Evolutionary conservation across 1,140 invertebrate species (phyloP).

Genomic region (Myzus persicae): DNA sequence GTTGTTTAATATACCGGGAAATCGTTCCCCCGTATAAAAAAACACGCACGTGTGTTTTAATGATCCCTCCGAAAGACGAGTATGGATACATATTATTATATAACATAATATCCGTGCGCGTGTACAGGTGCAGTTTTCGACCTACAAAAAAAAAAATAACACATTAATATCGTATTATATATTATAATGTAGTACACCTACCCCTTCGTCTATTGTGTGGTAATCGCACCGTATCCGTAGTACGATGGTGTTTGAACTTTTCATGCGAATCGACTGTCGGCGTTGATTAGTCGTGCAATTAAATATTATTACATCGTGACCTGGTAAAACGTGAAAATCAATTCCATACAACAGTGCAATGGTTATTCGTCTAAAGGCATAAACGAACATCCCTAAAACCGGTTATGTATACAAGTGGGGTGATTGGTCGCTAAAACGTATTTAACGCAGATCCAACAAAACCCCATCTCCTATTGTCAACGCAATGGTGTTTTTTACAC

Average conservation of each 20-base stretch:
- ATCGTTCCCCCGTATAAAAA: neutral
- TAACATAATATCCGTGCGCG: neutral
- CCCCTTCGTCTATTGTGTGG: too few species aligned
- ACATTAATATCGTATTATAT: neutral
- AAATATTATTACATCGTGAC: neutral
- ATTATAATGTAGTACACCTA: neutral
- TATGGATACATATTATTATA: neutral
- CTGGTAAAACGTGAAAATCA: neutral
- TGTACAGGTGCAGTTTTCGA: neutral
- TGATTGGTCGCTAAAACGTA: neutral
- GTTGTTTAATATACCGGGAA: neutral
- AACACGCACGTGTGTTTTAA: neutral
- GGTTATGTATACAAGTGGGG: neutral
- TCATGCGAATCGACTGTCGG: neutral
- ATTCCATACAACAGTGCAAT: neutral
- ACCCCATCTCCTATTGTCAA: neutral
- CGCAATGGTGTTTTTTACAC: neutral
- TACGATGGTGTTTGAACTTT: neutral
- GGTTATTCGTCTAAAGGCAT: neutral
- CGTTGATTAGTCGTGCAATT: neutral
- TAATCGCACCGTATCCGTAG: neutral
- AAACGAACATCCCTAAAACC: neutral
- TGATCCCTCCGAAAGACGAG: neutral
- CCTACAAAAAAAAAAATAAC: neutral
- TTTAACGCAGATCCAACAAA: neutral